phyloP scores from a whole-genome alignment of 2,797 vertebrate genomes.

The Aselliscus stoliczkanus region DNA sequence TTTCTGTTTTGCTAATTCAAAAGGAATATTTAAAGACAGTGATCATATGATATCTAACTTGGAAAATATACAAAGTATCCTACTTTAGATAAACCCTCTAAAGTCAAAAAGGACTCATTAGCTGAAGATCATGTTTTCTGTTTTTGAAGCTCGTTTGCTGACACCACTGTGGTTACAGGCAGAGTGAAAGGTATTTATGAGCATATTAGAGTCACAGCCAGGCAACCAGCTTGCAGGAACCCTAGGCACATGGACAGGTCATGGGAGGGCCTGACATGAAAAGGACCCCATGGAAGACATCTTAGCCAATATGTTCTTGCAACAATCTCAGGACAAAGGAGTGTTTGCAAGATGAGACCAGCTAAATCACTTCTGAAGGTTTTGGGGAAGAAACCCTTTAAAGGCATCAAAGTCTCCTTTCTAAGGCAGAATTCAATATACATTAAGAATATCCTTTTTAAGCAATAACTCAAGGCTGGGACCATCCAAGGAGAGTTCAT shows the following conservation, averaged over 20 bases:
- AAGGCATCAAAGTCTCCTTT: not conserved
- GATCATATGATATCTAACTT: not conserved
- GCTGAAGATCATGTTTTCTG: not conserved
- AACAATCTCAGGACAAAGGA: not conserved
- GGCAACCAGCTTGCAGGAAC: not conserved
- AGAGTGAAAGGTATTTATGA: not conserved
- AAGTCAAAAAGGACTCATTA: not conserved
- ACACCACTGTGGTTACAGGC: not conserved
- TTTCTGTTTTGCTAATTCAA: constrained; percentile 12
- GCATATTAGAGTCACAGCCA: not conserved
- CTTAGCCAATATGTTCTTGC: not conserved
- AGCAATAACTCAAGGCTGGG: not conserved
- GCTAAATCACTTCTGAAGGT: not conserved
- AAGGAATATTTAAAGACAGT: not conserved
- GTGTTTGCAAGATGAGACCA: not conserved
- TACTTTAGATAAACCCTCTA: not conserved
- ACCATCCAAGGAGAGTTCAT: not conserved
- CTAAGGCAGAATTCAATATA: not conserved
- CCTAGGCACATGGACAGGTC: not conserved
- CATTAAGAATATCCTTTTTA: not conserved
- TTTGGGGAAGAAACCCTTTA: not conserved
- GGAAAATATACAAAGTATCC: not conserved
- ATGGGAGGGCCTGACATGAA: not conserved
- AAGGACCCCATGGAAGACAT: not conserved
- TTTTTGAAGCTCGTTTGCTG: not conserved